Conservation (phyloP, 2,888 invertebrate species). For the Taenaris catops region DNA sequence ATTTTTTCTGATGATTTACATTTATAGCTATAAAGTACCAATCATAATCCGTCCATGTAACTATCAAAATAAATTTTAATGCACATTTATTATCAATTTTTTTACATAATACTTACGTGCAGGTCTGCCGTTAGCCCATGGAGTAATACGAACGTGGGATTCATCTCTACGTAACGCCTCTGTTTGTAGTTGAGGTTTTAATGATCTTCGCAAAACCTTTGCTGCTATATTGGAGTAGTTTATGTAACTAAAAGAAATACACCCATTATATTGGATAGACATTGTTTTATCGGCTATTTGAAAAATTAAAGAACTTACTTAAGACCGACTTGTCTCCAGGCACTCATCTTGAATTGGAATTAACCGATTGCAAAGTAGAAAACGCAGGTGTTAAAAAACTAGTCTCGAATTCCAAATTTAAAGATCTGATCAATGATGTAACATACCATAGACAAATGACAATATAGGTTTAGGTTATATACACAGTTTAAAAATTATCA, state of each 20-base stretch:
- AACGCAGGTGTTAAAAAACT: slow-evolving; percentile 19
- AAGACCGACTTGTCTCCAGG: slow-evolving; percentile 91
- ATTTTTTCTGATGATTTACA: too few relatives aligned
- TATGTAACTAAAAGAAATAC: slow-evolving; percentile 88
- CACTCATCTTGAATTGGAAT: slow-evolving; percentile 80
- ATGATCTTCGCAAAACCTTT: slow-evolving; percentile 86
- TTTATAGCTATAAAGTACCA: too few relatives aligned
- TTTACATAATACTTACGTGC: slow-evolving; percentile 91
- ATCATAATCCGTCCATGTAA: too few relatives aligned
- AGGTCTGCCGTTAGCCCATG: slow-evolving; percentile 94
- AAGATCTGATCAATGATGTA: slow-evolving; percentile 36
- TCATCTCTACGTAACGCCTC: slow-evolving; percentile 89
- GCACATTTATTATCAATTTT: too few relatives aligned
- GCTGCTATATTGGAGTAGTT: slow-evolving; percentile 98
- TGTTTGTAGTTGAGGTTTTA: slow-evolving; percentile 86
- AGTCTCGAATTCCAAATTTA: slow-evolving; percentile 27
- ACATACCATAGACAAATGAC: slow-evolving; percentile 16
- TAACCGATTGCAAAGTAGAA: slow-evolving; percentile 25
- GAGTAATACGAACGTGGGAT: slow-evolving; percentile 88
- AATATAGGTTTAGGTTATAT: not conserved
- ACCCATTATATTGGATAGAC: not conserved
- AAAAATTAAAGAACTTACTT: slow-evolving; percentile 83
- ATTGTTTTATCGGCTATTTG: not conserved
- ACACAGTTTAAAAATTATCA: too few relatives aligned
- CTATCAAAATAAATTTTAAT: too few relatives aligned